A percentile compares a stretch with the other conserved stretches of the same genome.
Conservation (phyloP, 2,797 vertebrate genomes). For the Bucorvus abyssinicus region DNA sequence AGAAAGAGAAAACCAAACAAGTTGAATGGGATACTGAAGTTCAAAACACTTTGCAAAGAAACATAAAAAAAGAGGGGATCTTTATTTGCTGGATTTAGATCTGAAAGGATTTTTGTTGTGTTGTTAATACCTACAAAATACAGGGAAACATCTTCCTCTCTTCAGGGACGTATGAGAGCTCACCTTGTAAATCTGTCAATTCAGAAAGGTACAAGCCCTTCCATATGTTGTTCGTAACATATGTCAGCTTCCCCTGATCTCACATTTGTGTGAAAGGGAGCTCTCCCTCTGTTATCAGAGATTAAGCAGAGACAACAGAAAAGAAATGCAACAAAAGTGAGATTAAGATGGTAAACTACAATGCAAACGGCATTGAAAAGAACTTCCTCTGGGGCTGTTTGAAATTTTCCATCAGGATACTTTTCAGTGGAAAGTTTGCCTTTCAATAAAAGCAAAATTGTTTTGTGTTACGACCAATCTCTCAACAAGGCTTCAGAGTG, state of each 20-base stretch:
- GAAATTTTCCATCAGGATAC: constrained; percentile 51
- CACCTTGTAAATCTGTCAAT: constrained; percentile 35
- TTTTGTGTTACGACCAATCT: background rate
- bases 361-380: background rate
- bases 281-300: background rate
- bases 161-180: background rate
- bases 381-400: constrained; percentile 3
- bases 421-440: constrained; percentile 42
- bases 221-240: background rate
- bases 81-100: constrained; percentile 36
- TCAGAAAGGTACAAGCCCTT: background rate
- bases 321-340: constrained; percentile 19
- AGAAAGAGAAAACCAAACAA: background rate
- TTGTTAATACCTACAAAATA: constrained; percentile 18
- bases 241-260: background rate
- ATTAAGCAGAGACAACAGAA: background rate
- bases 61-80: background rate
- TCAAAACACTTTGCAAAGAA: constrained; percentile 9
- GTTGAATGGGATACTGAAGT: background rate
- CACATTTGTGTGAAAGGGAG: background rate
- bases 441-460: background rate
- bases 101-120: background rate
- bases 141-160: background rate
- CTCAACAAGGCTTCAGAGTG: constrained; percentile 4
- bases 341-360: background rate